phyloP scores from a whole-genome alignment of 2,797 vertebrate genomes.

The Alfaro cultratus region DNA sequence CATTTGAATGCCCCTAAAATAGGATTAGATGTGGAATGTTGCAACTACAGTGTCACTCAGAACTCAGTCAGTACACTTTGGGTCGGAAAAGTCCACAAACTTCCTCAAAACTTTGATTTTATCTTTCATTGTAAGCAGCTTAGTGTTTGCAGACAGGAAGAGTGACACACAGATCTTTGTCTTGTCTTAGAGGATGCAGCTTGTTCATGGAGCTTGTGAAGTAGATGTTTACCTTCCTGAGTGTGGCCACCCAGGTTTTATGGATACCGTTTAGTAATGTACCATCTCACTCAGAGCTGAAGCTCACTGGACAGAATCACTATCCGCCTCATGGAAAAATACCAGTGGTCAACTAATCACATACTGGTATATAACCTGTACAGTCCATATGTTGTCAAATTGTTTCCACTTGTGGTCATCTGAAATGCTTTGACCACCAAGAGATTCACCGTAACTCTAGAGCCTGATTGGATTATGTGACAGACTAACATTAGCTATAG shows the following conservation, averaged over 20 bases:
- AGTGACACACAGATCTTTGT: constrained; percentile 42
- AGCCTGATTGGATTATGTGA: background rate
- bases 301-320: constrained; percentile 42
- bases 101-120: constrained; percentile 48
- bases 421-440: constrained; percentile 21
- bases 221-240: constrained; percentile 76
- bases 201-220: constrained; percentile 56
- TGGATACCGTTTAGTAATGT: constrained; percentile 70
- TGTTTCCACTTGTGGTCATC: constrained; percentile 38
- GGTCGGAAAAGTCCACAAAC: constrained; percentile 30
- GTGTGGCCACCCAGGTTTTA: constrained; percentile 76
- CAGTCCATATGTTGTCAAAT: constrained; percentile 7
- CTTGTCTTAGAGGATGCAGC: constrained; percentile 65
- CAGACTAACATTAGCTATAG: too few relatives aligned
- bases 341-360: constrained; percentile 28
- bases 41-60: constrained; percentile 17
- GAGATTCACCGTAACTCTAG: constrained; percentile 3
- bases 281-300: constrained; percentile 37
- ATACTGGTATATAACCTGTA: constrained; percentile 3
- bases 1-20: constrained; percentile 23
- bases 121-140: constrained; percentile 34
- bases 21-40: constrained; percentile 37
- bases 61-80: background rate
- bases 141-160: constrained; percentile 41
- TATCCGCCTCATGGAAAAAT: constrained; percentile 64